These are phyloP conservation scores for Lobophora halterata DNA, from an alignment of 2,888 invertebrate species.

Conservation along the genomic window DNA sequence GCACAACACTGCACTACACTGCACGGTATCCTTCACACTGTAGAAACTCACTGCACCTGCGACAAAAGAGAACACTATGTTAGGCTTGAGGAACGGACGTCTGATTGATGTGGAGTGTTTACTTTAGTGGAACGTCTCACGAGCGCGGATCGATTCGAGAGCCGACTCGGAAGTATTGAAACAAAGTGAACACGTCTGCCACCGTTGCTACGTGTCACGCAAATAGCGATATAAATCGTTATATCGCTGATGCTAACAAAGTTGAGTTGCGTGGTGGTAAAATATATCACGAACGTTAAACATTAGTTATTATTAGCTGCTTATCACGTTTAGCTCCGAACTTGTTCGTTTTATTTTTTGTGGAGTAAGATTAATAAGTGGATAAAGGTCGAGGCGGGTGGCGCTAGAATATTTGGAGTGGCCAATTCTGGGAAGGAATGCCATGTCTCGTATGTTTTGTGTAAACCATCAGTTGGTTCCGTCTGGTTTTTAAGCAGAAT, in stretches of 20 bases:
- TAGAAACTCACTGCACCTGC: constrained; percentile 52
- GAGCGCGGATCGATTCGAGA: constrained; percentile 16
- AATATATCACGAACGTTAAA: constrained; percentile 8
- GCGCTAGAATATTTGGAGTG: too few relatives aligned
- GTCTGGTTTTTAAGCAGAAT: too few relatives aligned
- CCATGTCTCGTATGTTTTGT: too few relatives aligned
- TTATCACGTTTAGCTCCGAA: too few relatives aligned
- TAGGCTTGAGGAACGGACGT: constrained; percentile 24
- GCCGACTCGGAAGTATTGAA: constrained; percentile 14
- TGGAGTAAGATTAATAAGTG: too few relatives aligned
- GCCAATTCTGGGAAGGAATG: too few relatives aligned
- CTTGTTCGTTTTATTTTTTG: too few relatives aligned
- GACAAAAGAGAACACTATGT: constrained; percentile 44
- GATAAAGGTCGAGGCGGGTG: too few relatives aligned
- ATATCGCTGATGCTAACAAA: constrained; percentile 10
- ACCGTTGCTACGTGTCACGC: constrained; percentile 12
- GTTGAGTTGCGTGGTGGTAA: constrained; percentile 10
- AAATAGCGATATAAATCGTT: constrained; percentile 7
- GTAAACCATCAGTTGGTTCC: too few relatives aligned
- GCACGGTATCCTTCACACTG: constrained; percentile 31
- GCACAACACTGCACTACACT: constrained; percentile 32
- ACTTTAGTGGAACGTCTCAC: constrained; percentile 18
- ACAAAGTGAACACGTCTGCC: constrained; percentile 15
- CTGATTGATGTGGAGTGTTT: constrained; percentile 21
- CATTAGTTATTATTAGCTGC: too few relatives aligned